Evolutionary conservation across 2,113 vertebrate genomes (phyloP), one percentile per base, ranked within the genome.

Genomic region (Glaucidium brasilianum): DNA sequence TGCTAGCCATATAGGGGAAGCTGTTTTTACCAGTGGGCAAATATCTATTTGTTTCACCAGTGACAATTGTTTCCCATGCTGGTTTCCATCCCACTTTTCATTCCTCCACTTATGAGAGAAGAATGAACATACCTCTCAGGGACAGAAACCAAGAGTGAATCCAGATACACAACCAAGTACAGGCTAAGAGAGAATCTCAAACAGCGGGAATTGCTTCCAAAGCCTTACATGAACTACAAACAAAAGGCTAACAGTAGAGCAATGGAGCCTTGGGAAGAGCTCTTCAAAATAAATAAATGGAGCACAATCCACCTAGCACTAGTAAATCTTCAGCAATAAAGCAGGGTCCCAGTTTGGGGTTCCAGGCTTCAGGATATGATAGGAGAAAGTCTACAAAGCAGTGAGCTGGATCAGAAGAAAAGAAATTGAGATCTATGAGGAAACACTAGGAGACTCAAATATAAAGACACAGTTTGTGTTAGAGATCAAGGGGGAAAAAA

Each of bases 111-210:
- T 34, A 16, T 2, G 22, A 66, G 22, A 66, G 30, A 26, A 39
- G 11, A 30, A 69, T 9, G n/a, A 59, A 69, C 0, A 0, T 10
- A 41, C 12, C 62, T 15, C 50, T 81, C 1, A 0, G 17, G 4
- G 19, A 63, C 34, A 78, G 39, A 60, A 55, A 63, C 8, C 64
- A 59, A 49, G 9, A 62, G 49, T 1, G 29, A 59, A 49, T 34
- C 63, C 63, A 25, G 59, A 73, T 0, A 72, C 0, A 3, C 49
- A 58, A 39, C 25, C 73, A 26, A 41, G 9, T 17, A 20, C 25
- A 43, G 45, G 55, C 47, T 25, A 22, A 80, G 0, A 2, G 34
- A 39, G 30, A 34, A n/a, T 20, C 49, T 39, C 62, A 21, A 21
- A 16, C 22, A 3, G n/a, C 12, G 50, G 25, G 27, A 72, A 72